A percentile compares a stretch with the other conserved stretches of the same genome.
Conservation (phyloP, 2,888 invertebrate genomes). For the Drosophila infuscata region DNA sequence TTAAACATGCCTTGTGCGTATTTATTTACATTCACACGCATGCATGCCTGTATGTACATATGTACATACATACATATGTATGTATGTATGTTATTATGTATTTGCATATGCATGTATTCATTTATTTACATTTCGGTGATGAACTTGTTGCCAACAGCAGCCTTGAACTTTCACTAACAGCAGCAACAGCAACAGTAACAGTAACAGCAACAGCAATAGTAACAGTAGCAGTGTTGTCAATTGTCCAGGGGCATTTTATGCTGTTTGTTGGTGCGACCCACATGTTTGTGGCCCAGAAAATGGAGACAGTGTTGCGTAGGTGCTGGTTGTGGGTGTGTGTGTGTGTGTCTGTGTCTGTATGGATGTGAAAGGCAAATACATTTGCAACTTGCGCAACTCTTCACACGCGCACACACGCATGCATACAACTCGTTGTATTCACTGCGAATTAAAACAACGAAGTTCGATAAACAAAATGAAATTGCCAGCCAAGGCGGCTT, state of each 20-base stretch:
- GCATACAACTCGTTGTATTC: slow-evolving; percentile 29
- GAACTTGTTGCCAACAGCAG: slow-evolving; percentile 49
- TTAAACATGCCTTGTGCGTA: slow-evolving; percentile 35
- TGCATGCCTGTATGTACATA: background rate
- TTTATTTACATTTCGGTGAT: slow-evolving; percentile 18
- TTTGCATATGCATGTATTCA: background rate
- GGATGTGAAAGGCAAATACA: slow-evolving; percentile 17
- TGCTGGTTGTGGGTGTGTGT: slow-evolving; percentile 14
- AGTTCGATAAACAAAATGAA: slow-evolving; percentile 67
- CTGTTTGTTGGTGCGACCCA: slow-evolving; percentile 42
- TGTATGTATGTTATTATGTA: background rate
- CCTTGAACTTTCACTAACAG: slow-evolving; percentile 72
- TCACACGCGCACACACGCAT: slow-evolving; percentile 2
- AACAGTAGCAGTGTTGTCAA: slow-evolving; percentile 14
- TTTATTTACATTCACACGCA: slow-evolving; percentile 17
- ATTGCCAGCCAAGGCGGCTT: slow-evolving; percentile 74
- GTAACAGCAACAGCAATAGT: accelerated
- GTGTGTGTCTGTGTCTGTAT: background rate
- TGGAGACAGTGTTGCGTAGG: slow-evolving; percentile 22
- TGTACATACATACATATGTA: background rate
- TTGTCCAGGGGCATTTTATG: slow-evolving; percentile 49
- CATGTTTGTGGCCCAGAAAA: slow-evolving; percentile 59
- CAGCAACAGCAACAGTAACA: background rate
- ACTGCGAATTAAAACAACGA: slow-evolving; percentile 34
- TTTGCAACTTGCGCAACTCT: slow-evolving; percentile 2